Evolutionary conservation across 2,113 vertebrate genomes (phyloP), one percentile per base, ranked within the genome.

Genomic region (Tachysurus vachellii): DNA sequence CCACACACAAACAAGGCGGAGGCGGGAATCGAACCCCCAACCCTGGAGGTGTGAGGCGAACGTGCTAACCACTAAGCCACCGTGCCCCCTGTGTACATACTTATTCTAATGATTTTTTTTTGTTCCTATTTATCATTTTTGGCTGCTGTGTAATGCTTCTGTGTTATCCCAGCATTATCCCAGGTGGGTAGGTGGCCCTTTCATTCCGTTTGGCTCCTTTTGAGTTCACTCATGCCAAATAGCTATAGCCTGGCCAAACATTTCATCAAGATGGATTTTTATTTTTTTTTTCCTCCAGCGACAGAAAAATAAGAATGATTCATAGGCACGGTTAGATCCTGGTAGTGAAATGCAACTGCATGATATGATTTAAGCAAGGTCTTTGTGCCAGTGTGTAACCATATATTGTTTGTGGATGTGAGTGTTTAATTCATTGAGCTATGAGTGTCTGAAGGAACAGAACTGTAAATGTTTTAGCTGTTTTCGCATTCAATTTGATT

Each of bases 171-270:
- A n/a, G 36, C 36, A 26, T 26, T 47, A n/a, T n/a, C 53, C 36
- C 83, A 85, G 83, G 73, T 85, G 36, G n/a, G 73, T 53, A 79
- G 76, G 76, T 79, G 73, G 84, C 59, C 84, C 57, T 64, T 85
- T 85, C 47, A 64, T 75, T 85, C 59, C 84, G 3, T 50, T 50
- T 85, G 84, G 84, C 84, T 85, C 44, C 73, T 31, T 53, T 62
- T 36, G 57, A 50, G 57, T 79, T 77, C 73, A 17, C 14, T 31
- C 84, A n/a, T 79, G 76, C 61, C 75, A 80, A 86, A 68, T 36
- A 42, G 76, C 85, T 42, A 14, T 16, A 36, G 44, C 47, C 50
- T n/a, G 76, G 76, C 61, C 85, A 68, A 68, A 56, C 28, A 44
- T 54, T 70, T 31, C 76, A 66, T 2, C 62, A 66, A 68, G 62